These are phyloP conservation scores for Dolichomitus sp. DNA, from an alignment of 2,888 invertebrate genomes.

Conservation along the genomic window DNA sequence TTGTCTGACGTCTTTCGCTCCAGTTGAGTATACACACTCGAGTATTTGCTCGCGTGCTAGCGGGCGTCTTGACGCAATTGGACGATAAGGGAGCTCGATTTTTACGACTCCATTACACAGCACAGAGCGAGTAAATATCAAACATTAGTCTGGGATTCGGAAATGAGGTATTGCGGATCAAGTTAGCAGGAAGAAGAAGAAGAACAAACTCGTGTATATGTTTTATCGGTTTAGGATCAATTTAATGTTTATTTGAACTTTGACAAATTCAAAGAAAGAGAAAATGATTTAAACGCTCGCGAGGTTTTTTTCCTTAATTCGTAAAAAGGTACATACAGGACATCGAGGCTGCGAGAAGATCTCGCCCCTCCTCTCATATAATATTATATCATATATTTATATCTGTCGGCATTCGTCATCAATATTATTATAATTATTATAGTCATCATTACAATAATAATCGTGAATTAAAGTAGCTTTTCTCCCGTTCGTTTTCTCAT, in stretches of 20 bases:
- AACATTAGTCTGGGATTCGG: neutral
- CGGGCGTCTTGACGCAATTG: neutral
- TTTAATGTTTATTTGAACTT: constrained; percentile 62
- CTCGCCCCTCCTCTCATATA: constrained; percentile 59
- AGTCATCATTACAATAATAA: constrained; percentile 58
- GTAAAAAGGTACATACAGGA: constrained; percentile 77
- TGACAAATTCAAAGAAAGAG: constrained; percentile 53
- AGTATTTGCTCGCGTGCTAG: neutral
- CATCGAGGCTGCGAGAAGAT: constrained; percentile 52
- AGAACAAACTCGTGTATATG: constrained; percentile 16
- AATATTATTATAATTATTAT: constrained; percentile 24
- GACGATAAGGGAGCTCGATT: constrained; percentile 14
- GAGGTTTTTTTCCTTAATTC: constrained; percentile 67
- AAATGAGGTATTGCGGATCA: neutral
- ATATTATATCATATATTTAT: constrained; percentile 66
- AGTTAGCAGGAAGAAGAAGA: neutral
- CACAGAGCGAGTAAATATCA: neutral
- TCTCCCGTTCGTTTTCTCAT: constrained; percentile 4
- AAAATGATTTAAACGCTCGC: constrained; percentile 54
- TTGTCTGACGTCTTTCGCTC: constrained; percentile 23
- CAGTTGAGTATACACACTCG: constrained; percentile 23
- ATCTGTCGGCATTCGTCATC: constrained; percentile 59
- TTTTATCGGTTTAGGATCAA: constrained; percentile 40
- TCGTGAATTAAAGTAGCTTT: constrained; percentile 44
- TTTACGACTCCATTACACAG: constrained; percentile 3